Evolutionary conservation across 2,888 invertebrate genomes (phyloP), one percentile per base, ranked within the genome.

Genomic region (Argynnis bischoffii): DNA sequence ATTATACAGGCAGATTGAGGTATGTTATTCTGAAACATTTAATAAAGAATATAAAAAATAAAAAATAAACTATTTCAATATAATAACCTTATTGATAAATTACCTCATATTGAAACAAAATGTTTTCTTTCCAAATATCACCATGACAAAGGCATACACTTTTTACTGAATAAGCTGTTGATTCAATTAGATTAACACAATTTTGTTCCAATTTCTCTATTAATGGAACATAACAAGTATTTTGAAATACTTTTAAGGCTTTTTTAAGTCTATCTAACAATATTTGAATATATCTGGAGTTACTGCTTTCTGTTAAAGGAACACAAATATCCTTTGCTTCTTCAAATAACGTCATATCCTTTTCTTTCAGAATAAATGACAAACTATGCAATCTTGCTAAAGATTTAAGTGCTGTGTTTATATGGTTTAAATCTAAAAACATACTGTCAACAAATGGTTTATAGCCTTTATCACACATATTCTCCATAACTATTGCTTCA

Each of bases 41-140:
- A 6, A 60, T 50, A 60, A 16, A 31, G 11, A 6, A 50, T 50
- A 50, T 16, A 53, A 61, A 26, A 26, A 54, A 11, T 3, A 8
- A 46, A 4, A 3, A 21, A 0, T 0, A 26, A 13, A 26, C 1
- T 0, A 14, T 13, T 26, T 14, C 15, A 5, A 2, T 21, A 13
- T 47, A 46, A 15, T 11, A 46, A 8, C 15, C 21, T 18, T 41
- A 41, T 55, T 41, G 3, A 56, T 56, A 11, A 55, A 11, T 69
- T 77, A 90, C 91, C 85, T 87, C 74, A 81, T 91, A 90, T 75
- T 86, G 84, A 77, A 81, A 92, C 21, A 92, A 76, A 64, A 92
- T 83, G 72, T 92, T 92, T 77, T 91, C 92, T 75, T 91, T 92
- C 92, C 92, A 92, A 50, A 90, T 85, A 77, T 92, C 92, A 35